These are phyloP conservation scores for Rhinoderma darwinii DNA, from an alignment of 2,113 vertebrate species.

Conservation along the genomic window DNA sequence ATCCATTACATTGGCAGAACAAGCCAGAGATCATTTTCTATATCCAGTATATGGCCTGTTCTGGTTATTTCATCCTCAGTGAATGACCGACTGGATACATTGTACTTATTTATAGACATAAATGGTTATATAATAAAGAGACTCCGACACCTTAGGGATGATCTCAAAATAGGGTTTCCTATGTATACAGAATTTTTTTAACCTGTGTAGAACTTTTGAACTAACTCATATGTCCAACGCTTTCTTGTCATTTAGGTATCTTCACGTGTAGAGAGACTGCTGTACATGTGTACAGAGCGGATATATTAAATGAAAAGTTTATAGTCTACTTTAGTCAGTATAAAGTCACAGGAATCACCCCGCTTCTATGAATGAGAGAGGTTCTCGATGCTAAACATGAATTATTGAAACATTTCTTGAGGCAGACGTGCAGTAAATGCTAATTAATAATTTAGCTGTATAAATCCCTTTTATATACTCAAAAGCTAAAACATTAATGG, in stretches of 20 bases:
- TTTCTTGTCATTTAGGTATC: not conserved
- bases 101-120: not conserved
- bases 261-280: conserved; percentile 4
- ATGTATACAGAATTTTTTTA: not conserved
- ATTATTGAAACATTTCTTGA: conserved; percentile 57
- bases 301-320: not conserved
- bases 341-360: conserved; percentile 33
- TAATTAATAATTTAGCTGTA: conserved; percentile 53
- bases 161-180: not conserved
- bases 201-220: conserved; percentile 9
- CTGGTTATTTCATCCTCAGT: not conserved
- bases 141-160: conserved; percentile 25
- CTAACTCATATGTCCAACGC: not conserved
- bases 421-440: conserved; percentile 56
- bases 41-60: no score
- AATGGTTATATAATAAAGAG: conserved; percentile 25
- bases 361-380: conserved; percentile 25
- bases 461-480: conserved; percentile 59
- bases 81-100: not conserved
- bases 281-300: conserved; percentile 13
- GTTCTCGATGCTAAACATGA: conserved; percentile 45
- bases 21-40: not conserved
- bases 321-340: not conserved
- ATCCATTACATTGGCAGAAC: not conserved
- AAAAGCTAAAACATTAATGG: conserved; percentile 58